Percentiles rank a stretch among this genome's conserved stretches.
Evolutionary conservation across 2,113 vertebrate species (phyloP).

Genomic region (Leptobrachium leishanense): DNA sequence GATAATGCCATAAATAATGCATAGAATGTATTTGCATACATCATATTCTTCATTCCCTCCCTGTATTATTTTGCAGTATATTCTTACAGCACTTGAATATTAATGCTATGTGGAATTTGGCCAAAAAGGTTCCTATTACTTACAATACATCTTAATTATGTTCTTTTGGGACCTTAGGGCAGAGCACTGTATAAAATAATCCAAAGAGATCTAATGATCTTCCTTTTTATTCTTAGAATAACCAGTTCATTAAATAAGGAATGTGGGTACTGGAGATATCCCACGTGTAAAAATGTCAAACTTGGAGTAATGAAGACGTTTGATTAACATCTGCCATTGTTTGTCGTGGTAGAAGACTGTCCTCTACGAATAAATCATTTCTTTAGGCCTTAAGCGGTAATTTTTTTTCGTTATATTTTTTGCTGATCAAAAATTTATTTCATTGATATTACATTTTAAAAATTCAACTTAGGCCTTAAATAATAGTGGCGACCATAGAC

Average conservation of each 20-base stretch:
- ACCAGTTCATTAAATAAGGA: conserved; percentile 45
- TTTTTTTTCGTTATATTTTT: too few relatives aligned
- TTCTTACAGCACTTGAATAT: conserved; percentile 24
- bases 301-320: conserved; percentile 17
- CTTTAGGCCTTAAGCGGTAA: too few relatives aligned
- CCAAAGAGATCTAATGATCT: conserved; percentile 31
- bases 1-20: conserved; percentile 25
- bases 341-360: conserved; percentile 6
- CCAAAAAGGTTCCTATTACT: conserved; percentile 27
- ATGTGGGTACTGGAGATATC: conserved; percentile 8
- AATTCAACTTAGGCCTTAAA: too few relatives aligned
- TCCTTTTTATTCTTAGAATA: conserved; percentile 20
- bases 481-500: too few relatives aligned
- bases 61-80: conserved; percentile 11
- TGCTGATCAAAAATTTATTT: too few relatives aligned
- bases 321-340: conserved; percentile 27
- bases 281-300: conserved; percentile 11
- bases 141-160: conserved; percentile 41
- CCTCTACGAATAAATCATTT: conserved; percentile 7
- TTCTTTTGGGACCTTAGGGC: conserved; percentile 35
- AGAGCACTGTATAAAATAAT: conserved; percentile 31
- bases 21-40: conserved; percentile 23
- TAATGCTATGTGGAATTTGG: conserved; percentile 29
- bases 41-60: conserved; percentile 24
- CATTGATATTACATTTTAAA: too few relatives aligned